A percentile compares a stretch with the other conserved stretches of the same genome.
These are phyloP conservation scores for Cremastinae sp. DNA, from an alignment of 2,888 invertebrate species.

Conservation along the genomic window DNA sequence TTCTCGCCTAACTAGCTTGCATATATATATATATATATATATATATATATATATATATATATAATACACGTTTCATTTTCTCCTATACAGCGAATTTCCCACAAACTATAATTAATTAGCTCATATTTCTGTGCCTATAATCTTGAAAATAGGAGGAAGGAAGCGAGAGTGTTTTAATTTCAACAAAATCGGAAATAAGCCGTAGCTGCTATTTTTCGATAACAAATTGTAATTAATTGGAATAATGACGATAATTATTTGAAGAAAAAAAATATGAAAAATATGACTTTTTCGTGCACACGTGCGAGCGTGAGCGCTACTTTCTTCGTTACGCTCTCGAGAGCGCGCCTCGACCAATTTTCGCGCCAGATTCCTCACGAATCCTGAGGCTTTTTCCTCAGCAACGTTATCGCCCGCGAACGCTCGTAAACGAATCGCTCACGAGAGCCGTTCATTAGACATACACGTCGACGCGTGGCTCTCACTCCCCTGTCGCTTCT, in stretches of 20 bases:
- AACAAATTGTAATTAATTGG: no score
- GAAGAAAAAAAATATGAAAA: conserved; percentile 5
- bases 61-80: neutral
- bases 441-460: conserved; percentile 35
- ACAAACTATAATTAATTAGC: no score
- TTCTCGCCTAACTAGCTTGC: neutral
- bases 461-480: conserved; percentile 14
- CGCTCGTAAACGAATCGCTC: conserved; percentile 6
- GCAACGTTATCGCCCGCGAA: neutral
- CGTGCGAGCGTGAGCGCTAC: conserved; percentile 52
- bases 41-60: neutral
- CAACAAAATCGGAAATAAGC: neutral
- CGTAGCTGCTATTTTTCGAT: conserved; percentile 12
- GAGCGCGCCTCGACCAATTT: conserved; percentile 56
- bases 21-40: conserved; percentile 5
- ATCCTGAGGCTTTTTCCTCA: conserved; percentile 29
- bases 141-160: no score
- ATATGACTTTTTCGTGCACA: conserved; percentile 7
- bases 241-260: no score
- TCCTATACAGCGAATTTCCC: no score
- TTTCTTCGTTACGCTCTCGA: conserved; percentile 61
- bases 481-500: neutral
- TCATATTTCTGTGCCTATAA: no score
- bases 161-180: no score
- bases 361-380: conserved; percentile 54